Conservation (phyloP, 2,797 vertebrate species). For the Antennarius maculatus region DNA sequence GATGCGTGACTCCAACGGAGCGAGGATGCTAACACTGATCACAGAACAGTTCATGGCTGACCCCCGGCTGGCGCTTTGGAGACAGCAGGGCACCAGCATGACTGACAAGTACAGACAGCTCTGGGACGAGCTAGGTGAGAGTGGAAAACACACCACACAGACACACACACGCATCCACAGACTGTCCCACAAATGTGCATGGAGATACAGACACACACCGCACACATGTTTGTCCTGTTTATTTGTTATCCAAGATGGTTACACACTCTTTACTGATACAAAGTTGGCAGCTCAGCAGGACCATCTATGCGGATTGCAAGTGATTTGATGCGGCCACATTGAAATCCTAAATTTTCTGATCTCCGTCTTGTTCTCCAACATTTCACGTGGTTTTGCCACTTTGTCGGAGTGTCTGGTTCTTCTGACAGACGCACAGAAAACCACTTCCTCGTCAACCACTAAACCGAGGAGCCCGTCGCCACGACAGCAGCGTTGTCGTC, state of each 20-base stretch:
- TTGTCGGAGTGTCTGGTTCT: constrained; percentile 44
- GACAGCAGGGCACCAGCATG: constrained; percentile 98
- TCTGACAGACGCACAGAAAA: constrained; percentile 57
- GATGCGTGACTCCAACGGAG: constrained; percentile 98
- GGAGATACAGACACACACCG: constrained; percentile 9
- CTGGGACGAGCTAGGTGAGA: constrained; percentile 98
- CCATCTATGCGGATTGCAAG: constrained; percentile 60
- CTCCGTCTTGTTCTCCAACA: constrained; percentile 47
- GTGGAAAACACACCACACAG: constrained; percentile 11
- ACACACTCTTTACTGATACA: constrained; percentile 35
- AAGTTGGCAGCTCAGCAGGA: constrained; percentile 52
- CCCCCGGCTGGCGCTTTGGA: constrained; percentile 94
- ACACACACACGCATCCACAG: background rate
- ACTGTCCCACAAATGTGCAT: constrained; percentile 17
- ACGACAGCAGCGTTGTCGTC: constrained; percentile 54
- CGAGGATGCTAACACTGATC: constrained; percentile 98
- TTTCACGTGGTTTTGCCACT: constrained; percentile 14
- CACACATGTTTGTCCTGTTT: constrained; percentile 27
- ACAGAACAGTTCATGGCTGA: constrained; percentile 99
- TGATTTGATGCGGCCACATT: constrained; percentile 52
- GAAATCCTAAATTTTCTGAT: constrained; percentile 52
- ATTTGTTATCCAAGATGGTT: constrained; percentile 51
- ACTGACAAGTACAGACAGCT: constrained; percentile 99
- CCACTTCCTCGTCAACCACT: constrained; percentile 23
- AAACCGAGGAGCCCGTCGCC: constrained; percentile 51